Percentiles rank a stretch among this genome's conserved stretches.
Evolutionary conservation across 2,113 vertebrate species (phyloP).

Genomic region (Nerophis ophidion): DNA sequence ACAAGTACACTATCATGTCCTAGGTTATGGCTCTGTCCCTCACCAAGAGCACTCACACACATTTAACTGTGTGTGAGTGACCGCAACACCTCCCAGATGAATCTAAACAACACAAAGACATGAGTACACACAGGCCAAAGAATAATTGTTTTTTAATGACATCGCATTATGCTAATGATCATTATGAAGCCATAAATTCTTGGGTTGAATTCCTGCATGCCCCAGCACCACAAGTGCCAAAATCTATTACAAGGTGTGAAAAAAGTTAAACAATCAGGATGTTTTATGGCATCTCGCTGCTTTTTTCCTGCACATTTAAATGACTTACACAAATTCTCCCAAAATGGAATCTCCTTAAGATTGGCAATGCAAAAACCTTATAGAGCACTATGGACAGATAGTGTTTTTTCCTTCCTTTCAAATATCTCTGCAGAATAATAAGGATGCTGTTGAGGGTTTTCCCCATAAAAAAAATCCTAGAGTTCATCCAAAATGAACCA

Average conservation of each 20-base stretch:
- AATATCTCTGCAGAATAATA: slow-evolving; percentile 45
- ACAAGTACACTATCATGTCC: slow-evolving; percentile 13
- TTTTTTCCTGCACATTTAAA: slow-evolving; percentile 6
- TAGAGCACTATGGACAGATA: slow-evolving; percentile 8
- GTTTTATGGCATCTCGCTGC: slow-evolving; percentile 5
- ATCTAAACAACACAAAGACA: slow-evolving; percentile 39
- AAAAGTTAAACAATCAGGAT: slow-evolving; percentile 20
- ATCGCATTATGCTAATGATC: slow-evolving; percentile 86
- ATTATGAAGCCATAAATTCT: slow-evolving; percentile 77
- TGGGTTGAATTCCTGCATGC: slow-evolving; percentile 66
- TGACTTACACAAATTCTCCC: not conserved
- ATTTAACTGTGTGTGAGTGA: slow-evolving; percentile 15
- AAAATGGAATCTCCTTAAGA: not conserved
- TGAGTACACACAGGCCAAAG: slow-evolving; percentile 42
- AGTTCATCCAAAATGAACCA: slow-evolving; percentile 60
- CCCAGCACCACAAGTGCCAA: slow-evolving; percentile 59
- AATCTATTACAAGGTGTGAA: slow-evolving; percentile 14
- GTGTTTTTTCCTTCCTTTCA: slow-evolving; percentile 28
- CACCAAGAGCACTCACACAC: slow-evolving; percentile 30
- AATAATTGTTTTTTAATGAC: slow-evolving; percentile 92
- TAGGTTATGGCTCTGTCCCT: slow-evolving; percentile 23
- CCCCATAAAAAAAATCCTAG: slow-evolving; percentile 29
- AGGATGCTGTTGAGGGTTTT: slow-evolving; percentile 44
- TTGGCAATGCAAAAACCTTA: not conserved
- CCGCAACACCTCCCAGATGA: slow-evolving; percentile 35